phyloP scores from a whole-genome alignment of 1,140 invertebrate species.

The Saccostrea echinata region DNA sequence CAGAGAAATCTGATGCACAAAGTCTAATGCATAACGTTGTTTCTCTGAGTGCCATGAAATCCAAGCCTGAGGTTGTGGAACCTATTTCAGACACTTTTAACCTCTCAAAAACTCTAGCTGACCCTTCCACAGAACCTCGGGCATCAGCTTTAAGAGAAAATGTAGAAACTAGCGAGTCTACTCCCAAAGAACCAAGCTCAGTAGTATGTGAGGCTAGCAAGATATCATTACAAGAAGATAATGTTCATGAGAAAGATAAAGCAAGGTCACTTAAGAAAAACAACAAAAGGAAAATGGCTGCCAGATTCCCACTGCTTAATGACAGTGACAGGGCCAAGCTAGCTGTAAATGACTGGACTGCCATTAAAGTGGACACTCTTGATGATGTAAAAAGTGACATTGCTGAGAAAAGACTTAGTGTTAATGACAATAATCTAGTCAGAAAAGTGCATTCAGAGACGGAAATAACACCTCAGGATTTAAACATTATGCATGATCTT shows the following conservation, averaged over 20 bases:
- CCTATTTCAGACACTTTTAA: background rate
- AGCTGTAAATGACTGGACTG: conserved; percentile 16
- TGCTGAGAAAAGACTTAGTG: background rate
- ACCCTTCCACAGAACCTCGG: background rate
- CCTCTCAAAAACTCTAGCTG: background rate
- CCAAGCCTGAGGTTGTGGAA: background rate
- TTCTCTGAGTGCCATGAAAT: too few species aligned
- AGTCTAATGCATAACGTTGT: too few species aligned
- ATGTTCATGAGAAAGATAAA: background rate
- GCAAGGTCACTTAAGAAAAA: background rate
- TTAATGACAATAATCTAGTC: background rate
- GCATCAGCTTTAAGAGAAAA: background rate
- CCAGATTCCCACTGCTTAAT: conserved; percentile 51
- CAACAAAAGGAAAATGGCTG: conserved; percentile 50
- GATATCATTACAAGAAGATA: background rate
- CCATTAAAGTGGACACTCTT: background rate
- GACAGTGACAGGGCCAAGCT: conserved; percentile 27
- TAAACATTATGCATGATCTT: conserved; percentile 33
- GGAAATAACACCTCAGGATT: conserved; percentile 36
- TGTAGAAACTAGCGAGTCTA: background rate
- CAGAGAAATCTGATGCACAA: background rate
- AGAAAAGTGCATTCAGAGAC: conserved; percentile 23
- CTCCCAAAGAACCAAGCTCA: background rate
- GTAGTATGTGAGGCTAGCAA: background rate
- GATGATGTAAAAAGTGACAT: background rate